Percentiles rank a stretch among this genome's conserved stretches.
Evolutionary conservation across 2,797 vertebrate genomes (phyloP).

Genomic region (Synaphobranchus kaupii): DNA sequence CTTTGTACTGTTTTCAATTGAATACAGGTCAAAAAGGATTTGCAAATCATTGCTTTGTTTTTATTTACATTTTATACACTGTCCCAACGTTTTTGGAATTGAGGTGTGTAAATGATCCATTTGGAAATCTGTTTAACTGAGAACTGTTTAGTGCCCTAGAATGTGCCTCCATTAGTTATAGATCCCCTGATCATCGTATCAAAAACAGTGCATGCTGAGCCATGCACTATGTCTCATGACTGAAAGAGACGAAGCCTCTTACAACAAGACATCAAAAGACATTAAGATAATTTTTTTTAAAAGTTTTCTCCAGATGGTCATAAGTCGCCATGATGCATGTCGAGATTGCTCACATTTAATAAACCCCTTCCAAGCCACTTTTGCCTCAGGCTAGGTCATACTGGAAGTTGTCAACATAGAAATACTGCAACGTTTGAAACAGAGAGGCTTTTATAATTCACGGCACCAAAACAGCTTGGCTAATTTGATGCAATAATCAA

Average conservation of each 20-base stretch:
- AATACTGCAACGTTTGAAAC: slow-evolving; percentile 4
- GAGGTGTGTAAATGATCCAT: not conserved
- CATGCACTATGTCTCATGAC: not conserved
- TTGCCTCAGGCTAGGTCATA: slow-evolving; percentile 57
- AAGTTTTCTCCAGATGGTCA: slow-evolving; percentile 18
- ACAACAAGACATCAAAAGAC: not conserved
- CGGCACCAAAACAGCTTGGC: slow-evolving; percentile 50
- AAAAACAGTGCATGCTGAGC: not conserved
- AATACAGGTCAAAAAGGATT: too few species aligned
- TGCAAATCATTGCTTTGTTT: too few species aligned
- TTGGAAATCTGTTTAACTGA: not conserved
- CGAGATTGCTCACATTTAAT: slow-evolving; percentile 58
- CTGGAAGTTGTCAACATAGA: slow-evolving; percentile 43
- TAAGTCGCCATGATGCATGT: slow-evolving; percentile 66
- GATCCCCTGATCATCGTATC: not conserved
- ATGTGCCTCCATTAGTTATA: not conserved
- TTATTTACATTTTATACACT: too few species aligned
- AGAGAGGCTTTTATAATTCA: slow-evolving; percentile 14
- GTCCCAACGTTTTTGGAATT: too few species aligned
- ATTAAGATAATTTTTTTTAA: not conserved
- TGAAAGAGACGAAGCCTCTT: not conserved
- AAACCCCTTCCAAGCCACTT: slow-evolving; percentile 49
- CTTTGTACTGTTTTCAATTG: too few species aligned
- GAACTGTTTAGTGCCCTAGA: not conserved
- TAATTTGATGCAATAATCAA: slow-evolving; percentile 58